phyloP scores from a whole-genome alignment of 2,113 vertebrate genomes.

The Coturnix japonica region DNA sequence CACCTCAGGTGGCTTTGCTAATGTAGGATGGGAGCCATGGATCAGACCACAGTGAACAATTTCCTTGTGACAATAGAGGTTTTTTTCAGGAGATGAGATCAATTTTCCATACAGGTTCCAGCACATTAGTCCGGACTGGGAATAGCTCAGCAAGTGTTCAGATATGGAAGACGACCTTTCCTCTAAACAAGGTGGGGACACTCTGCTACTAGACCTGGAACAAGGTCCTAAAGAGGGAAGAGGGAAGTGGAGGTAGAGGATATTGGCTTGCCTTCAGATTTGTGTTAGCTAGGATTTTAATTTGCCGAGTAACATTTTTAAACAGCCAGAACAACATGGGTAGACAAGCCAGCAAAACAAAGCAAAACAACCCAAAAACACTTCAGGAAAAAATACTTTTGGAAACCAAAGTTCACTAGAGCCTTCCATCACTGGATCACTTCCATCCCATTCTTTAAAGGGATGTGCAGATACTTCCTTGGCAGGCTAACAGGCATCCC shows the following conservation, averaged over 20 bases:
- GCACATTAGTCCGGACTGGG: not conserved
- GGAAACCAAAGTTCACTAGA: not conserved
- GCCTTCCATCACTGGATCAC: not conserved
- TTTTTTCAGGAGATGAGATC: not conserved
- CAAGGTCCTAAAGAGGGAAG: not conserved
- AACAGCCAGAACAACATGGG: not conserved
- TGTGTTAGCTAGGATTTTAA: not conserved
- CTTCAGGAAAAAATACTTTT: not conserved
- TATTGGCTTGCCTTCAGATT: not conserved
- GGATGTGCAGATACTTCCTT: not conserved
- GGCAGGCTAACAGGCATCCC: not conserved
- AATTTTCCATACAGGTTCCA: not conserved
- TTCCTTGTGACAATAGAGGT: not conserved
- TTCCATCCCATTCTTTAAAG: not conserved
- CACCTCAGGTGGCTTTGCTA: not conserved
- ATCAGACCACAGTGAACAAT: not conserved
- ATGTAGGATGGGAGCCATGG: not conserved
- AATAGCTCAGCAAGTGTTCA: not conserved
- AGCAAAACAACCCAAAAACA: not conserved
- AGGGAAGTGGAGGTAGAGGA: not conserved
- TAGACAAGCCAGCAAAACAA: not conserved
- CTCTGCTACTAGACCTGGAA: not conserved
- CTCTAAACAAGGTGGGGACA: not conserved
- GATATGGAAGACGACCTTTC: not conserved
- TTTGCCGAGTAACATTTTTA: not conserved